Base-by-base conservation (phyloP, 2,113 vertebrate species). In the Callopanchax toddi region DNA sequence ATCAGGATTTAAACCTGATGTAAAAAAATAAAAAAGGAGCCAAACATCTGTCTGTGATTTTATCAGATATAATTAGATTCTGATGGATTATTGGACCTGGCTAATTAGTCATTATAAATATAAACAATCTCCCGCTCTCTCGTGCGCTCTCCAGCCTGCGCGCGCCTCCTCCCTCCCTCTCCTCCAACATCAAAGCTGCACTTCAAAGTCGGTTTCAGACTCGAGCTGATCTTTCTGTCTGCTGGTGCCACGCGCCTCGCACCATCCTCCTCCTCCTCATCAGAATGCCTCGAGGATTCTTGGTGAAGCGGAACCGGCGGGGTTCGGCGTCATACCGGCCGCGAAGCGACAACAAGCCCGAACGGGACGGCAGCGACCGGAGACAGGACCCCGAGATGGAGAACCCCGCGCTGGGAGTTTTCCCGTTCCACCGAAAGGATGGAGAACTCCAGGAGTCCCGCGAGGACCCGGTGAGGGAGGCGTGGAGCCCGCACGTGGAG, bases 201-300 rank as follows among this genome's bases (percentile, higher is more conserved):
- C 72, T 82, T 86, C 60, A 86, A 74, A 85, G 80, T 81, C 29
- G 76, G 25, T 60, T 61, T 83, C 48, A 82, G 74, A 77, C 79
- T 37, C 29, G 43, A 84, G 78, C 78, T 64, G 56, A 55, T 55
- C 62, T 77, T 73, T 60, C 55, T 17, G 39, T 58, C 55, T 18
- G 59, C 48, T 61, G 74, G 74, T 60, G 58, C 67, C 72, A 73
- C 71, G 67, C 70, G 25, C 37, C 23, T 63, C 59, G 20, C 66
- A 13, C 32, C 46, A 26, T 50, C 25, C 29, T 8, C n/a, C n/a
- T n/a, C 29, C 29, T 6, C 29, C 29, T 8, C 29, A 32, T 80
- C 11, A 60, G n/a, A n/a, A 98, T 98, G 96, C 96, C 96, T 67
- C 92, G 95, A 68, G 96, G 96, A 42, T 98, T 98, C 75, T 74